Evolutionary conservation across 92 coral and sea anemone species (phyloP), one percentile per base, ranked within the genome.

Genomic region (Phymanthus crucifer): DNA sequence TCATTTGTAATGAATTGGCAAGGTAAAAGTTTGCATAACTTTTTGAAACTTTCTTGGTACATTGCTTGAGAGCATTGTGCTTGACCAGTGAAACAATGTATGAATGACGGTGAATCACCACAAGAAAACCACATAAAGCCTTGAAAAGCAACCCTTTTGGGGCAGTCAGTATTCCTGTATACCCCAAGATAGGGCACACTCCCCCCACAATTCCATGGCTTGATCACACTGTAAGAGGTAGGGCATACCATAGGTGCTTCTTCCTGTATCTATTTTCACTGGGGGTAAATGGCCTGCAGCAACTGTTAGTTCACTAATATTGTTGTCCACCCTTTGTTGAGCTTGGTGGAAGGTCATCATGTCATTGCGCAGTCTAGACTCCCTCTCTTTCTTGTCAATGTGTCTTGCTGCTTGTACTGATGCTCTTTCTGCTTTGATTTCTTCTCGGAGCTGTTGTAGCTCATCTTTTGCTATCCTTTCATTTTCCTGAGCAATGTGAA

Each of bases 391-490:
- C 72, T 80, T 96, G 80, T 93, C 98, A 33, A 96, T 83, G 34
- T 88, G 80, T 74, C 99, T 83, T 9, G 91, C 89, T 36, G 99
- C 96, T 56, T 92, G 91, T n/a, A 88, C 97, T 5, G 93, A 87
- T 27, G 92, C 94, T 47, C 87, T 85, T 72, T 96, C 99, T 0
- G 98, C 89, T 83, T 64, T 89, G 23, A 96, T 87, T 57, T 96
- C 99, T 78, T 91, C 94, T 61, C 84, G 87, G 21, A 93, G 48
- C 29, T 56, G 87, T 65, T 87, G 90, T 54, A 93, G 40, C 68
- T 96, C 99, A 35, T 89, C 92, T 71, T 66, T 90, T 6, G 89
- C 88, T 89, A 69, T 86, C 21, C 27, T 52, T 74, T 91, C 98
- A 71, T 78, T 89, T 68, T 86, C 93, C 81, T 93, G 91, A 4